Evolutionary conservation across 2,888 invertebrate genomes (phyloP), one percentile per base, ranked within the genome.

Genomic region (Nipponacmea schrenckii): DNA sequence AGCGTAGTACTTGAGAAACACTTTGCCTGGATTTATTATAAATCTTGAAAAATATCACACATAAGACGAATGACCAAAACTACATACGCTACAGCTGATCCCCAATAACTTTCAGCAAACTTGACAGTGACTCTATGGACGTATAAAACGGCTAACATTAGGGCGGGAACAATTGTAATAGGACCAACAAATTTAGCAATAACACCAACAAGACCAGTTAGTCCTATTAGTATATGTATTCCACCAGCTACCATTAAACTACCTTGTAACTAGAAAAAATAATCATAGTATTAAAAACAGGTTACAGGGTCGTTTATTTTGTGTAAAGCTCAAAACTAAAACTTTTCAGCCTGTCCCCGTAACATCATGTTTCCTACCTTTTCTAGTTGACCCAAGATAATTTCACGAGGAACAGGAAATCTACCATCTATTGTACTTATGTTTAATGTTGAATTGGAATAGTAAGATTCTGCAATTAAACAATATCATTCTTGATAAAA

Each of bases 31-130:
- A 31, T 3, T 31, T 31, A 31, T 31, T 62, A 7, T 62, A 14
- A 24, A 24, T 62, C 20, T 24, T 24, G 20, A 20, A 62, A 48
- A 62, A 62, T 62, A 62, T 24, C 8, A 4, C 20, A 62, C 20
- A 7, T 8, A 31, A 17, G 24, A n/a, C 4, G 31, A 66, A 31
- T n/a, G n/a, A n/a, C n/a, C n/a, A n/a, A 2, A 15, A 39, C 3
- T n/a, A 70, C 77, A 76, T 62, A 76, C 95, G 93, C 92, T 27
- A 92, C 91, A 17, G 77, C 74, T 12, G 76, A 72, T 7, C 66
- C 45, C 77, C 77, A 78, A 56, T 74, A 67, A 3, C 75, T 74
- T 48, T 77, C 74, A 4, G 70, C 64, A 39, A 79, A 77, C 50
- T 69, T 72, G 56, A 78, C 74, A 4, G 71, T 64, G 5, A 76